Percentiles rank a stretch among this genome's conserved stretches.
phyloP scores from a whole-genome alignment of 1,140 invertebrate species.

The Drosophila asahinai region DNA sequence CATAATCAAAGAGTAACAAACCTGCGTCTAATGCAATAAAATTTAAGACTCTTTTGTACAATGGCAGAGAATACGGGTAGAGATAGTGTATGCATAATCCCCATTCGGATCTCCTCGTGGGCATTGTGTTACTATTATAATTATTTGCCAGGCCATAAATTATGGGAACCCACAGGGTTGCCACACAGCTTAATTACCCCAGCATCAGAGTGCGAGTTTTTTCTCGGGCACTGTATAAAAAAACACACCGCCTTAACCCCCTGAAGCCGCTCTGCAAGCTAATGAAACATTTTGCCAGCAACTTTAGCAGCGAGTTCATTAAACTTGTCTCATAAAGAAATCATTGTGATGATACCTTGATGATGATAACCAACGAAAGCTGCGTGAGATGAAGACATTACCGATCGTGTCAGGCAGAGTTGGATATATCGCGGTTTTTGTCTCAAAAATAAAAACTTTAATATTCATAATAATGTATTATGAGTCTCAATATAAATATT shows the following conservation, averaged over 20 bases:
- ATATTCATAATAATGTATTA: not conserved
- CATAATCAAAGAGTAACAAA: conserved; percentile 78
- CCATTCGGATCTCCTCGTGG: conserved; percentile 11
- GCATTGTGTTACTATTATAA: conserved; percentile 81
- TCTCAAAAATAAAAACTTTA: conserved; percentile 11
- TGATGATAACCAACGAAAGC: conserved; percentile 34
- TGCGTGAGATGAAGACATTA: conserved; percentile 31
- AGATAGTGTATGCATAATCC: conserved; percentile 4
- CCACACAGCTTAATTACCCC: conserved; percentile 78
- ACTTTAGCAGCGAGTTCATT: conserved; percentile 63
- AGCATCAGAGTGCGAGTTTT: conserved; percentile 50
- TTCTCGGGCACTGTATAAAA: conserved; percentile 1
- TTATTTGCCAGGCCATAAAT: conserved; percentile 77
- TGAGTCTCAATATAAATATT: not conserved
- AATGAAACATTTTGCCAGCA: conserved; percentile 69
- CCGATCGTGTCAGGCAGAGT: conserved; percentile 9
- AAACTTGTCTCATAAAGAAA: conserved; percentile 63
- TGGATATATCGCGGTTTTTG: conserved; percentile 7
- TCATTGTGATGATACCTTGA: conserved; percentile 49
- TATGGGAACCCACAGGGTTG: conserved; percentile 73
- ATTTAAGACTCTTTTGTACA: conserved; percentile 78
- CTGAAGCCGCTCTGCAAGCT: conserved; percentile 29
- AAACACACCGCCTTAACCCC: not conserved
- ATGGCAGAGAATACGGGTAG: conserved; percentile 1
- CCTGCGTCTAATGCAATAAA: conserved; percentile 68